phyloP scores from a whole-genome alignment of 2,797 vertebrate species.

The Gephyroberyx darwinii region DNA sequence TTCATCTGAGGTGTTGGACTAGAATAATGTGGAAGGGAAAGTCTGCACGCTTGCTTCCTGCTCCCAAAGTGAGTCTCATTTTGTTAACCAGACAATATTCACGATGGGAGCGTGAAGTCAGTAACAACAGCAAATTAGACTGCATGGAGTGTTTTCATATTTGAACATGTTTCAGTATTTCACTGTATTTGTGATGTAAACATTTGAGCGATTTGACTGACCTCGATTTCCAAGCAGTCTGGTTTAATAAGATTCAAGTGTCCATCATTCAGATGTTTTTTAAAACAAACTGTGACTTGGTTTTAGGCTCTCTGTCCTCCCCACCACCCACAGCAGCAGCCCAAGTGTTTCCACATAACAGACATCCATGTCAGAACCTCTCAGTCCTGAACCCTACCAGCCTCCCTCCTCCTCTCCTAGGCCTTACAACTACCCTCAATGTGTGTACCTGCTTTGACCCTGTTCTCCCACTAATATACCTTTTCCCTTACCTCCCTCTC shows the following conservation, averaged over 20 bases:
- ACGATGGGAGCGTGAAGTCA: too few species aligned
- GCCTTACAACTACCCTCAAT: slow-evolving; percentile 65
- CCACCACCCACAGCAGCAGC: slow-evolving; percentile 41
- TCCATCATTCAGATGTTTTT: slow-evolving; percentile 4
- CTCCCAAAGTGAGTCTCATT: too few species aligned
- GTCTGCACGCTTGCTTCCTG: too few species aligned
- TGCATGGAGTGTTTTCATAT: not conserved
- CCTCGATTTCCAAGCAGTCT: not conserved
- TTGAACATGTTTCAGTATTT: not conserved
- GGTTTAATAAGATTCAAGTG: slow-evolving; percentile 21
- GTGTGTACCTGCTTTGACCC: slow-evolving; percentile 79
- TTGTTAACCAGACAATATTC: too few species aligned
- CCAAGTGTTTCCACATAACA: slow-evolving; percentile 61
- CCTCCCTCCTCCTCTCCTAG: slow-evolving; percentile 56
- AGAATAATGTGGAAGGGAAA: too few species aligned
- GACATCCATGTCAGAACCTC: slow-evolving; percentile 61
- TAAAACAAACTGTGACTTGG: slow-evolving; percentile 6
- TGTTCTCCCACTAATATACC: slow-evolving; percentile 78
- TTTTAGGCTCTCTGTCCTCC: slow-evolving; percentile 49
- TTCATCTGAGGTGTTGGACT: too few species aligned
- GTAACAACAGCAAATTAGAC: too few species aligned
- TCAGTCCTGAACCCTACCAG: slow-evolving; percentile 60
- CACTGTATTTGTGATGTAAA: not conserved
- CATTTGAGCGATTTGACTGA: not conserved
- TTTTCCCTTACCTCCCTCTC: slow-evolving; percentile 47